Base-by-base conservation (phyloP, 2,113 vertebrate species). In the Percopsis transmontana region DNA sequence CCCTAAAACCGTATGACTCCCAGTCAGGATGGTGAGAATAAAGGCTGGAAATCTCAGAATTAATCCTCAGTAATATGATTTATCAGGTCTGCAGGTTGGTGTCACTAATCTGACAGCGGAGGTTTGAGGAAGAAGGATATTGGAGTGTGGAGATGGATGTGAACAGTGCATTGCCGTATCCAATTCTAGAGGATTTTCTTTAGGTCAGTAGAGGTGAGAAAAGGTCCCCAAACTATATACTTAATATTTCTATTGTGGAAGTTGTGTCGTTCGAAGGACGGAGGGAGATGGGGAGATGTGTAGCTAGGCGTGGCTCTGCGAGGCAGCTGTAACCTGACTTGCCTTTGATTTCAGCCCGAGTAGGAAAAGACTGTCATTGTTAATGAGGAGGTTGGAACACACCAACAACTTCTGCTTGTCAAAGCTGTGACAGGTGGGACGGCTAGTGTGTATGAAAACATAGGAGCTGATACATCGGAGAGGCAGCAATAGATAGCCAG, bases 361-460 rank as follows among this genome's bases (percentile, higher is more conserved):
- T 77, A 83, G 81, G 80, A 79, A 80, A 83, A 85, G 74, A 78
- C 82, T 82, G 83, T 76, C 86, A 88, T 89, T 62, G 9, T 68
- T 87, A 84, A 89, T 83, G 86, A 89, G 84, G 68, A 68, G 27
- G 70, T 70, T 66, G 83, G 74, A 79, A 78, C 77, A 73, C 77
- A 62, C 75, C 67, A 77, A 76, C 76, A 54, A 59, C 58, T 72
- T 68, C 63, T 77, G 67, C 76, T 81, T 81, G 85, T 85, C 85
- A 82, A 77, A 42, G 80, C 73, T 42, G 81, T 81, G 87, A 80
- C 80, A 79, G 81, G 76, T 84, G 72, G 76, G 79, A 72, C 79
- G 73, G 69, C 63, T 57, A 55, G 65, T 58, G 70, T 51, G 68
- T 77, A 62, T 62, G 77, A 82, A 85, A 73, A 63, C 66, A 85